These are phyloP conservation scores for Ptyas mucosa DNA, from an alignment of 2,113 vertebrate genomes.

Conservation along the genomic window DNA sequence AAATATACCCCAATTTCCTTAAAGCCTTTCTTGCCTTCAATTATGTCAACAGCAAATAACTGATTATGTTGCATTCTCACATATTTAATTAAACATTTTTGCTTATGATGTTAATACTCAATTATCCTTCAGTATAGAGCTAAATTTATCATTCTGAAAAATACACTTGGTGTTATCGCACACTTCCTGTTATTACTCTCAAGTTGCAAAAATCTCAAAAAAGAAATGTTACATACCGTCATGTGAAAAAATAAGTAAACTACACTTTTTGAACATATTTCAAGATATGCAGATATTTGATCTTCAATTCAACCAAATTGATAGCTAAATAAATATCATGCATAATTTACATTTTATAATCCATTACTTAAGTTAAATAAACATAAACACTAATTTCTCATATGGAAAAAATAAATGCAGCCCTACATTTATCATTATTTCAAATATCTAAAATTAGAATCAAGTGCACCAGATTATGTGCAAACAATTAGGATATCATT, in stretches of 20 bases:
- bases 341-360: neutral
- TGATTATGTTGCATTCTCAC: neutral
- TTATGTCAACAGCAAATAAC: neutral
- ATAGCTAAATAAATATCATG: neutral
- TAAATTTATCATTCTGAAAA: slow-evolving; percentile 18
- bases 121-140: neutral
- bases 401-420: neutral
- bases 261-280: neutral
- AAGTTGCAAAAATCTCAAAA: neutral
- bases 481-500: neutral
- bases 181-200: neutral
- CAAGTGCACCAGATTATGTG: neutral
- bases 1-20: slow-evolving; percentile 19
- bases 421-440: neutral
- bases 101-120: slow-evolving; percentile 20
- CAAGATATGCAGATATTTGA: neutral
- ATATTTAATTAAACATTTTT: slow-evolving; percentile 9
- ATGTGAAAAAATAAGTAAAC: neutral
- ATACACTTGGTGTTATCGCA: neutral
- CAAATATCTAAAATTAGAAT: neutral
- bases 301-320: neutral
- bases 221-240: neutral
- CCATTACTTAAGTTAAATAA: neutral
- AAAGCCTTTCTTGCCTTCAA: neutral
- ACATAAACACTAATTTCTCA: neutral